Base-by-base conservation (phyloP, 2,113 vertebrate species). In the Lethenteron reissneri region DNA sequence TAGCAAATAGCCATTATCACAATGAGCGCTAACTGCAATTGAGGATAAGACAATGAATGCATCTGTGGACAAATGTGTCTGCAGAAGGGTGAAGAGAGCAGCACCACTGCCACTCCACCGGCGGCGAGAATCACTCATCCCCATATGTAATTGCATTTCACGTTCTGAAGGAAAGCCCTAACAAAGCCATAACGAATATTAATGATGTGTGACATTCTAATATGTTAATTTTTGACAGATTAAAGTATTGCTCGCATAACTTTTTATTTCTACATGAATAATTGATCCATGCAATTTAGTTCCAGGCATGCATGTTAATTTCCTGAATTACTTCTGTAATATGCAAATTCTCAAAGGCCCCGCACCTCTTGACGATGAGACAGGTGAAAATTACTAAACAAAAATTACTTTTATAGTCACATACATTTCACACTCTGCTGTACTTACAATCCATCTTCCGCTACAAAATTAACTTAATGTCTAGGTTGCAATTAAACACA, bases 261-360 rank as follows among this genome's bases (percentile, higher is more conserved):
- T 68, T 68, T 68, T 68, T 68, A n/a, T 68, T 68, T 68, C 25
- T 68, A 25, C 64, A 68, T 68, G 64, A 68, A 68, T 68, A 68
- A 68, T 68, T 68, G 64, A 68, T 68, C 64, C n/a, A 68, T 68
- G 64, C 64, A 68, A 68, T 68, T 68, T 68, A 68, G 64, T 68
- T 68, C 25, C 64, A n/a, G 64, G 64, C 64, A 11, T 25, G 25
- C 64, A 68, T 68, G 64, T 68, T 68, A 68, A 68, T 68, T 68
- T 68, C 25, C 64, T 68, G 64, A 68, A 68, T 68, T 68, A 68
- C 64, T 68, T 68, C 64, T 68, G 64, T 25, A 68, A 68, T 68
- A 68, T 68, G 64, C 64, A 68, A 68, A 68, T 68, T 68, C 11
- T 68, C 25, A 25, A n/a, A 68, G n/a, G 64, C 25, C n/a, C 64